These are phyloP conservation scores for Zophobas morio DNA, from an alignment of 1,140 invertebrate species.

Conservation along the genomic window DNA sequence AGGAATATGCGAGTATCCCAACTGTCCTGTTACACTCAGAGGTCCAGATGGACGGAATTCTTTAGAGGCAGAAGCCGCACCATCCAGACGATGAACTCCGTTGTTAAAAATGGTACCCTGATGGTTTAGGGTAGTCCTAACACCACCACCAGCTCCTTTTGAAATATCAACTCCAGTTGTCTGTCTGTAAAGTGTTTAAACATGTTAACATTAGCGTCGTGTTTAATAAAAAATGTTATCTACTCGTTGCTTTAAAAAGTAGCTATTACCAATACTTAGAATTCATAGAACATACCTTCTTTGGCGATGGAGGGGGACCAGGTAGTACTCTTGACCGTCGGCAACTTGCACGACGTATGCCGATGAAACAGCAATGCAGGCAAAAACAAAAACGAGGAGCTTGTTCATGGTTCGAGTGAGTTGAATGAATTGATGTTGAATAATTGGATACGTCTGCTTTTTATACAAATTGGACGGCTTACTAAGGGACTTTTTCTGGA, in stretches of 20 bases:
- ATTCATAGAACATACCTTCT: conserved; percentile 21
- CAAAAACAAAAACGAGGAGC: not conserved
- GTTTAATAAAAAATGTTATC: too few species aligned
- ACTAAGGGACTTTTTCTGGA: too few species aligned
- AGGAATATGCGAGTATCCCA: conserved; percentile 50
- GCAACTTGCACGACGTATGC: not conserved
- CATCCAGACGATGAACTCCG: conserved; percentile 35
- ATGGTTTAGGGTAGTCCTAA: conserved; percentile 26
- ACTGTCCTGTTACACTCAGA: conserved; percentile 41
- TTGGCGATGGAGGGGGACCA: not conserved
- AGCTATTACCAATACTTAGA: not conserved
- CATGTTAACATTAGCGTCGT: too few species aligned
- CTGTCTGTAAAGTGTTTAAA: conserved; percentile 12
- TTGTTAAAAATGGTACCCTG: conserved; percentile 51
- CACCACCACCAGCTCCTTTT: conserved; percentile 28
- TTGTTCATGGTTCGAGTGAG: not conserved
- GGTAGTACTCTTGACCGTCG: not conserved
- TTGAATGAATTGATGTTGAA: too few species aligned
- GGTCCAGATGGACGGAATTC: conserved; percentile 50
- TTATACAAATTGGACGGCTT: too few species aligned
- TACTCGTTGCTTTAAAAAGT: too few species aligned
- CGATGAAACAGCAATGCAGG: not conserved
- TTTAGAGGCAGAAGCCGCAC: conserved; percentile 47
- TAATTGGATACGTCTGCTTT: too few species aligned
- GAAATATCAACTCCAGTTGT: conserved; percentile 31